A percentile compares a stretch with the other conserved stretches of the same genome.
These are phyloP conservation scores for Zonotrichia albicollis DNA, from an alignment of 2,797 vertebrate species.

Conservation along the genomic window DNA sequence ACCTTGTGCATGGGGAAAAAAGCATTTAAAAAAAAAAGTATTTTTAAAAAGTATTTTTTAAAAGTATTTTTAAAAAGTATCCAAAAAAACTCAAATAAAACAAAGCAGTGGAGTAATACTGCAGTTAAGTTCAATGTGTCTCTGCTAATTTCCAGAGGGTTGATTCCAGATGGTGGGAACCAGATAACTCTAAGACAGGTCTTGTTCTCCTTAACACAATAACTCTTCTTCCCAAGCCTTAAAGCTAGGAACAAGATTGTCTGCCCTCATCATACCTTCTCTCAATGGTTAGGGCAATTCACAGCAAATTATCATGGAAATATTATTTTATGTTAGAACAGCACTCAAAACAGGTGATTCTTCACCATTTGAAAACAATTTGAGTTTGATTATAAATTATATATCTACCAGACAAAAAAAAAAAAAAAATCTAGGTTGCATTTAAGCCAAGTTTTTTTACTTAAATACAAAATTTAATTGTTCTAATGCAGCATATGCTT, in stretches of 20 bases:
- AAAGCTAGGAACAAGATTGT: neutral
- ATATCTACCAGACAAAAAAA: neutral
- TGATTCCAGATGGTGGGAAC: neutral
- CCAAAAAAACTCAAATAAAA: no score
- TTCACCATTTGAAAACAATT: neutral
- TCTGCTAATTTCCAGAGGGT: neutral
- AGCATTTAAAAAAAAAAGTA: neutral
- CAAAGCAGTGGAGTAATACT: neutral
- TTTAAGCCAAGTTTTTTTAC: neutral
- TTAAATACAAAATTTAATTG: neutral
- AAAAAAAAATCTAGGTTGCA: neutral
- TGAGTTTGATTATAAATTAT: neutral
- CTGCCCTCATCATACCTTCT: neutral
- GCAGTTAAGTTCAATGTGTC: neutral
- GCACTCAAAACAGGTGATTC: neutral
- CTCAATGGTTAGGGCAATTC: neutral
- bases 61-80: no score
- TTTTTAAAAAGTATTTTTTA: no score
- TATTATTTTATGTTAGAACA: neutral
- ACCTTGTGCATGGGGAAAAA: neutral
- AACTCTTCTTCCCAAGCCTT: neutral
- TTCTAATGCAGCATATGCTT: neutral
- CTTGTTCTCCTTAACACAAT: neutral
- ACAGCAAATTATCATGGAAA: neutral
- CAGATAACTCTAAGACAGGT: fast-evolving